phyloP scores from a whole-genome alignment of 2,113 vertebrate genomes.

The Megaceryle maxima region DNA sequence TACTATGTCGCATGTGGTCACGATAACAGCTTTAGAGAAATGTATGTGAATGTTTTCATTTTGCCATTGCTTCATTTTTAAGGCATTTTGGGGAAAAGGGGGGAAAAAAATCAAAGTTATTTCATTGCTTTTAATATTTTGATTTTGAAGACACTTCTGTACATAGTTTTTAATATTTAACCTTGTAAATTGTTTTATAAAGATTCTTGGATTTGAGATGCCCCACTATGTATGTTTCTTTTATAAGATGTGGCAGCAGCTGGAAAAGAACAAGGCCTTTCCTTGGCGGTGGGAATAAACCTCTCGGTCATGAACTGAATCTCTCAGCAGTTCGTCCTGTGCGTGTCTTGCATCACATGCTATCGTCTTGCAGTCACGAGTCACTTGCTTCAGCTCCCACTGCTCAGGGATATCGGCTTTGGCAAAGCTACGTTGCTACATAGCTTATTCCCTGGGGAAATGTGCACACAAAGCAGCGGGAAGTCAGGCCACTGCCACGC shows the following conservation, averaged over 20 bases:
- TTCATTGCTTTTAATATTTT: neutral
- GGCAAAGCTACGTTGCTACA: neutral
- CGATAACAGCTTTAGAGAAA: neutral
- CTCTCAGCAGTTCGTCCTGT: constrained; percentile 26
- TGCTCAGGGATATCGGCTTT: neutral
- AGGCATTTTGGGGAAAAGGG: fast-evolving
- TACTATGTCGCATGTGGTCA: fast-evolving
- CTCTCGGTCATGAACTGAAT: neutral
- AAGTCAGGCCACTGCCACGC: constrained; percentile 16
- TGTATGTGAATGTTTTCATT: neutral
- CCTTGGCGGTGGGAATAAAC: neutral
- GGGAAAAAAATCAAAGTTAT: neutral
- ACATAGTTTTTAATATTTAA: neutral
- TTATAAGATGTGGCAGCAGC: neutral
- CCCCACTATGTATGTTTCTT: neutral
- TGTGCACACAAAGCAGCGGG: constrained; percentile 18
- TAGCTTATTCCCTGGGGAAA: constrained; percentile 22
- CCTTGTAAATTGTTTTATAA: neutral
- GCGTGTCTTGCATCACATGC: constrained; percentile 29
- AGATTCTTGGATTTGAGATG: neutral
- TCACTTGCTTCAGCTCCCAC: constrained; percentile 50
- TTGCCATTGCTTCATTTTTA: neutral
- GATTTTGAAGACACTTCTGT: neutral
- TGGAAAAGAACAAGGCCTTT: neutral
- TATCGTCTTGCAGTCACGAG: constrained; percentile 42